A percentile compares a stretch with the other conserved stretches of the same genome.
These are phyloP conservation scores for Hephaestus fuliginosus DNA, from an alignment of 2,797 vertebrate genomes.

Conservation along the genomic window DNA sequence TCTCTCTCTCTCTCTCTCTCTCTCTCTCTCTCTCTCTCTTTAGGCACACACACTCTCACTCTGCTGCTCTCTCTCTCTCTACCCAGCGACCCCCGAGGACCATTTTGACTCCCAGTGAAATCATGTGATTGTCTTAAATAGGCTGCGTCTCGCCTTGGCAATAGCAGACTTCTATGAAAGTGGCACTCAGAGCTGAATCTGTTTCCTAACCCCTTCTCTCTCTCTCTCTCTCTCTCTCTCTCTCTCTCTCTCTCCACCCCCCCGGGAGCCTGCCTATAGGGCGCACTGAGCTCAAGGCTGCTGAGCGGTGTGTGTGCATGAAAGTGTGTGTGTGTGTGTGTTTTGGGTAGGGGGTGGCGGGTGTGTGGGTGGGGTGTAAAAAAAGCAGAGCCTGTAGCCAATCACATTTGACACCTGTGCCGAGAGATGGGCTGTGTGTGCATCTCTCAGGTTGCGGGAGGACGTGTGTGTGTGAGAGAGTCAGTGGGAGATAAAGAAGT, in stretches of 20 bases:
- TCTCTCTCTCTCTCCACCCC: not conserved
- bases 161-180: slow-evolving; percentile 54
- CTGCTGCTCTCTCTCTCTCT: slow-evolving; percentile 61
- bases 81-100: slow-evolving; percentile 70
- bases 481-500: not conserved
- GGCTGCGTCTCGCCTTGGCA: slow-evolving; percentile 56
- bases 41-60: slow-evolving; percentile 34
- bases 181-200: slow-evolving; percentile 33
- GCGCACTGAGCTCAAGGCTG: slow-evolving; percentile 39
- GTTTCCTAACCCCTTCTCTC: not conserved
- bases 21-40: slow-evolving; percentile 20
- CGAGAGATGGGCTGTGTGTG: slow-evolving; percentile 37
- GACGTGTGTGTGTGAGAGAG: not conserved
- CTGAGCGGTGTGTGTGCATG: not conserved
- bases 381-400: slow-evolving; percentile 66
- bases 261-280: slow-evolving; percentile 34
- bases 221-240: no score
- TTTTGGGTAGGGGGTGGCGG: slow-evolving; percentile 25
- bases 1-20: slow-evolving; percentile 42
- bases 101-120: slow-evolving; percentile 78
- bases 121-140: slow-evolving; percentile 81
- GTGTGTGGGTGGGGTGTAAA: slow-evolving; percentile 14
- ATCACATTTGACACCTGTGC: slow-evolving; percentile 82
- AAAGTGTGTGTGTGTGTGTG: slow-evolving; percentile 26
- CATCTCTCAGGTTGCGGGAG: slow-evolving; percentile 42